Evolutionary conservation across 2,888 invertebrate genomes (phyloP), one percentile per base, ranked within the genome.

Genomic region (Lacanobia wlatinum): DNA sequence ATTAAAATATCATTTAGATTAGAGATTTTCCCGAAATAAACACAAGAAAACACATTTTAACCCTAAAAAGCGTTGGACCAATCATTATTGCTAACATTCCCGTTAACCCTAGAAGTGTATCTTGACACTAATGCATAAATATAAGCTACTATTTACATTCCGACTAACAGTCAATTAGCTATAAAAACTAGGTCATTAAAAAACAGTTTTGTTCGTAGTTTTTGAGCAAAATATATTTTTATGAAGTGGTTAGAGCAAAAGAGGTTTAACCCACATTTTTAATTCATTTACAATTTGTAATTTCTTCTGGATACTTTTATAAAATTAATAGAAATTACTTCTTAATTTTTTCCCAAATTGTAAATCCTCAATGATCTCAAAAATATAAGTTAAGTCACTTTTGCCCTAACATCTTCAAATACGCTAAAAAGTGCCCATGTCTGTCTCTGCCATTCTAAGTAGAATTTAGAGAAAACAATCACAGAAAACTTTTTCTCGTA

Each of bases 21-120:
- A 50, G 8, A 28, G n/a, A 59, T 56, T 38, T 59, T 53, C 72
- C 69, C 80, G 56, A 76, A 79, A 69, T 87, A 84, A 86, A 86
- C 82, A 87, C 82, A 78, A 74, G 71, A 78, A 70, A 55, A 74
- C 76, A 70, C 60, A 64, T 23, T 50, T 75, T 79, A 87, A 87
- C 70, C 78, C 82, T 81, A 86, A 82, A 92, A 94, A 94, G 94
- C 93, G 92, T 90, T 93, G 90, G 95, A 94, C 95, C 92, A 93
- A 92, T 94, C 93, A 95, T 94, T 90, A 94, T 92, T 94, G 94
- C 95, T 95, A 95, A 95, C 94, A 94, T 92, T 91, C 94, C 94
- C 92, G 88, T 86, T 89, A 90, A 92, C 93, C 94, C 91, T 93
- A 93, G 81, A 86, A 90, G 90, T 92, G 92, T 90, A 84, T 85